These are phyloP conservation scores for Remorina albescens DNA, from an alignment of 2,797 vertebrate genomes.

Conservation along the genomic window DNA sequence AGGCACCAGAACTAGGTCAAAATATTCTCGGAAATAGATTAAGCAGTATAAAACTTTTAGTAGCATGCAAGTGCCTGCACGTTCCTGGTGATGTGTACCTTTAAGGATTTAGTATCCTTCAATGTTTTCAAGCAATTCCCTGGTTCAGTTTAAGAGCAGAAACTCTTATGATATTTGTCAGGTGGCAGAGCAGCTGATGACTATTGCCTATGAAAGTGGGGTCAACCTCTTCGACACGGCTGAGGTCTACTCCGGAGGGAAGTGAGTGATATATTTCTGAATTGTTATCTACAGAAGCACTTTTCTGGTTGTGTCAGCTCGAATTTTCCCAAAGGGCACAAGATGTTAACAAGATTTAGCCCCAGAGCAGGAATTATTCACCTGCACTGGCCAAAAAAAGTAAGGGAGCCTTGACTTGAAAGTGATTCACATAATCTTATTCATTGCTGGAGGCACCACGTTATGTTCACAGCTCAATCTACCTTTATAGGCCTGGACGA, in stretches of 20 bases:
- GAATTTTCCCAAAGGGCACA: constrained; percentile 11
- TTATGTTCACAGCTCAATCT: constrained; percentile 51
- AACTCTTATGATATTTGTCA: constrained; percentile 64
- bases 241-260: constrained; percentile 90
- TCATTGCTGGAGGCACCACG: constrained; percentile 50
- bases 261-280: constrained; percentile 76
- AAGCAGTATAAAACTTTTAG: constrained; percentile 65
- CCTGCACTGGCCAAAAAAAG: constrained; percentile 25
- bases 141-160: not conserved
- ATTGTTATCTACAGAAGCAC: constrained; percentile 28
- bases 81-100: constrained; percentile 33
- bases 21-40: constrained; percentile 40
- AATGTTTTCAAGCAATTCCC: constrained; percentile 38
- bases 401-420: constrained; percentile 28
- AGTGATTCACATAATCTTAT: constrained; percentile 64
- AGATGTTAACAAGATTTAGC: constrained; percentile 42
- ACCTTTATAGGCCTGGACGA: constrained; percentile 28
- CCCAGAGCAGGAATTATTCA: constrained; percentile 41
- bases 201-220: constrained; percentile 94
- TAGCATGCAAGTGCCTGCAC: constrained; percentile 35
- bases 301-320: constrained; percentile 25
- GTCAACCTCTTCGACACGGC: constrained; percentile 96
- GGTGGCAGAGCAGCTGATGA: constrained; percentile 96
- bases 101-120: constrained; percentile 31
- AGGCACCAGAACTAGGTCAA: constrained; percentile 62